These are phyloP conservation scores for Yoshiicerus persimilis DNA, from an alignment of 1,140 invertebrate species.

Conservation along the genomic window DNA sequence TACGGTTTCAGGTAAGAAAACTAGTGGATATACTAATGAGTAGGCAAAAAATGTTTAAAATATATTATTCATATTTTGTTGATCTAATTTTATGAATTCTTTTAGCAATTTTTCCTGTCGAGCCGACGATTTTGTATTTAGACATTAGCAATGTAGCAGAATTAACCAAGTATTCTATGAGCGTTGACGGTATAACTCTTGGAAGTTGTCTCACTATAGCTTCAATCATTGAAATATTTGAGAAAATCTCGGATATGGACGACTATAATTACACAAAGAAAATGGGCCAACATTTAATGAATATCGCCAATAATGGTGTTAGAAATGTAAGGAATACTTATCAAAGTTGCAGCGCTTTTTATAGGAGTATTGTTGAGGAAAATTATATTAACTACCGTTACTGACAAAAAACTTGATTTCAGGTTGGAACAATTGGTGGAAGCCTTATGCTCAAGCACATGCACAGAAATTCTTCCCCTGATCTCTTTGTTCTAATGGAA, in stretches of 20 bases:
- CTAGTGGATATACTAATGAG: too few species aligned
- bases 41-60: too few species aligned
- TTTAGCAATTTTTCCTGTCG: not conserved
- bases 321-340: slow-evolving; percentile 62
- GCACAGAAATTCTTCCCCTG: slow-evolving; percentile 58
- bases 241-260: slow-evolving; percentile 54
- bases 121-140: not conserved
- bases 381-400: too few species aligned
- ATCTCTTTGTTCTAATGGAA: slow-evolving; percentile 57
- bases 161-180: not conserved
- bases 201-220: slow-evolving; percentile 18
- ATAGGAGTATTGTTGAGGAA: too few species aligned
- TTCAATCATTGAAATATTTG: slow-evolving; percentile 62
- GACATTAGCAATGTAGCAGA: not conserved
- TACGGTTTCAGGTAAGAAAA: slow-evolving; percentile 65
- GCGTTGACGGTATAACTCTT: not conserved
- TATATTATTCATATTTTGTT: not conserved
- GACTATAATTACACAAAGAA: slow-evolving; percentile 59
- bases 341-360: not conserved
- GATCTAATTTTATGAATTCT: not conserved
- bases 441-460: slow-evolving; percentile 59
- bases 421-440: slow-evolving; percentile 49
- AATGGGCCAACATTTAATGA: slow-evolving; percentile 66
- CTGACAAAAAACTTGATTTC: not conserved
- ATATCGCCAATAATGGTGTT: slow-evolving; percentile 71